phyloP scores from a whole-genome alignment of 2,888 invertebrate genomes.

The Nemotelus nigrinus region DNA sequence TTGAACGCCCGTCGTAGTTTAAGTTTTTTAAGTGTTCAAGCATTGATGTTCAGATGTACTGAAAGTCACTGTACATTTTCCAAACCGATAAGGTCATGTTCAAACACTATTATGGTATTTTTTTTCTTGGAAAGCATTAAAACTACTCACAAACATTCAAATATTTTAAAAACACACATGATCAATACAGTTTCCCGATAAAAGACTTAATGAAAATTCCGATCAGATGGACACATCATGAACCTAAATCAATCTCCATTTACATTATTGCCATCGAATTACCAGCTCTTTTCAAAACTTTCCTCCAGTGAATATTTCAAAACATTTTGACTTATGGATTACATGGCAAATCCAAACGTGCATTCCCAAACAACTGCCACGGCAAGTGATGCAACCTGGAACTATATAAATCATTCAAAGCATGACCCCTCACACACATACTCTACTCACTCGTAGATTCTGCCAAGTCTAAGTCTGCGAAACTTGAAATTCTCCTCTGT shows the following conservation, averaged over 20 bases:
- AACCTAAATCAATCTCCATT: conserved; percentile 36
- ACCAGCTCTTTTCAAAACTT: conserved; percentile 38
- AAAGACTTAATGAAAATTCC: too few relatives aligned
- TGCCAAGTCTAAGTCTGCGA: not conserved
- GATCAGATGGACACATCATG: not conserved
- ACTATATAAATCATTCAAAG: conserved; percentile 41
- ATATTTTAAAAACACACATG: too few relatives aligned
- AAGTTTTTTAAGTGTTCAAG: too few relatives aligned
- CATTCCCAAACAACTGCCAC: not conserved
- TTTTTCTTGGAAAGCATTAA: too few relatives aligned
- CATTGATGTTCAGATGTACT: too few relatives aligned
- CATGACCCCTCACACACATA: conserved; percentile 23
- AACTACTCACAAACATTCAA: too few relatives aligned
- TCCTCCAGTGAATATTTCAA: conserved; percentile 36
- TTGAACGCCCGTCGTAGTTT: too few relatives aligned
- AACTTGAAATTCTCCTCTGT: conserved; percentile 8
- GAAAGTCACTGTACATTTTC: too few relatives aligned
- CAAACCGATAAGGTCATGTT: too few relatives aligned
- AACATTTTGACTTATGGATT: conserved; percentile 39
- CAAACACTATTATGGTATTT: too few relatives aligned
- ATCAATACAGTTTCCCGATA: too few relatives aligned
- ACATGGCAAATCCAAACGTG: conserved; percentile 36
- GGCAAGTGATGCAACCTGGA: conserved; percentile 30
- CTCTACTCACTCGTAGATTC: not conserved
- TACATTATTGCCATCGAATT: conserved; percentile 40